Evolutionary conservation across 2,888 invertebrate species (phyloP), one percentile per base, ranked within the genome.

Genomic region (Polyommatus iphigenia): DNA sequence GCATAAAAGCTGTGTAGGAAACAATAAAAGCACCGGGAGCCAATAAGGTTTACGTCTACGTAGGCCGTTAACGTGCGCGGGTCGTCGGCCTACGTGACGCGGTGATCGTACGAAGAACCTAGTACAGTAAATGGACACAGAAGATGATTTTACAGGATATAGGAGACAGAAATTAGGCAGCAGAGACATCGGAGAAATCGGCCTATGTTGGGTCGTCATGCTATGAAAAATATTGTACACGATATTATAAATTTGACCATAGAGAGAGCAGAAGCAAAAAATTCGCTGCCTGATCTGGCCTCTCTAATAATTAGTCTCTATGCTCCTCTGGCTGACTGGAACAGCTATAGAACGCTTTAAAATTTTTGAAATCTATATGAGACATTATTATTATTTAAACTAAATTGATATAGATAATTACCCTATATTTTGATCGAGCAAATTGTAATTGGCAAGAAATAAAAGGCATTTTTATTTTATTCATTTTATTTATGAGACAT

Each of bases 11-110:
- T 54, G 54, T 50, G 29, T 75, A 75, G 75, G 75, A 75, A 75
- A 75, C 75, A 54, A 75, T 75, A 75, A 75, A 75, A 75, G 50
- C 54, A 54, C 75, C 54, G 29, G 77, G 50, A 82, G 81, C 80
- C 82, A 83, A 81, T 81, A 81, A 81, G 82, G 82, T 83, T 85
- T 81, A 84, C 80, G 83, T 83, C 82, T 85, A 87, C 83, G 80
- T 77, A 79, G 67, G 80, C 82, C 84, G 83, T 86, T 85, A 86
- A 78, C 80, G 78, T 81, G 82, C 81, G 81, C 81, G 79, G 84
- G 80, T 81, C 84, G 82, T 78, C 81, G 83, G 83, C 82, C 84
- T 46, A 50, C 62, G 75, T 24, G 78, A 36, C 4, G 57, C 72
- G 46, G 41, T 75, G 75, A 32, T 75, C 29, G 75, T 20, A 24